phyloP scores from a whole-genome alignment of 2,797 vertebrate species.

The Myripristis murdjan region DNA sequence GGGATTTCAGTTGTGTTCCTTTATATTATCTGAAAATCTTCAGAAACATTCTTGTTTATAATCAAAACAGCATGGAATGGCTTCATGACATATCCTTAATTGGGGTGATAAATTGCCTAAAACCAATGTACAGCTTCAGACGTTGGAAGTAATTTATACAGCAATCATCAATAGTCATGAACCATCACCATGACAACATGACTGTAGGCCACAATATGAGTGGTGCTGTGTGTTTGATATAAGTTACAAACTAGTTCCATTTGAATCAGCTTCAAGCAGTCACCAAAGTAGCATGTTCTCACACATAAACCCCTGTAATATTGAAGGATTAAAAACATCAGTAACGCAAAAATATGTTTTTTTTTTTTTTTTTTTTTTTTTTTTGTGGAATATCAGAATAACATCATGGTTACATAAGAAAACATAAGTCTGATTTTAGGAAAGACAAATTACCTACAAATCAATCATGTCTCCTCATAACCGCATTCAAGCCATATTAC shows the following conservation, averaged over 20 bases:
- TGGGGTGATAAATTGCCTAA: slow-evolving; percentile 17
- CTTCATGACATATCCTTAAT: slow-evolving; percentile 41
- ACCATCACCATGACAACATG: not conserved
- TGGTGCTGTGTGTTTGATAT: not conserved
- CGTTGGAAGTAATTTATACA: slow-evolving; percentile 18
- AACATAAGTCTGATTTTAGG: slow-evolving; percentile 1
- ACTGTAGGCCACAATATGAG: not conserved
- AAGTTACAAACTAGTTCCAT: not conserved
- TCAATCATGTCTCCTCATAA: slow-evolving; percentile 35
- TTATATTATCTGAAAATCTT: slow-evolving; percentile 43
- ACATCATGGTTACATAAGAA: slow-evolving; percentile 9
- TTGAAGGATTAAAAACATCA: slow-evolving; percentile 4
- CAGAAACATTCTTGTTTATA: slow-evolving; percentile 44
- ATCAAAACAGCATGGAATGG: slow-evolving; percentile 53
- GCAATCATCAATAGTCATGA: slow-evolving; percentile 17
- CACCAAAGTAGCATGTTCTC: not conserved
- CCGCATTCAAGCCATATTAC: slow-evolving; percentile 14
- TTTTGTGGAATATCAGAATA: slow-evolving; percentile 15
- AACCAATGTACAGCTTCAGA: slow-evolving; percentile 21
- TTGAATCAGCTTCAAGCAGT: not conserved
- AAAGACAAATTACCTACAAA: slow-evolving; percentile 31
- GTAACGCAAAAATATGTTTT: not conserved
- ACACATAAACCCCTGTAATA: not conserved
- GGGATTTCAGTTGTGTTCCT: slow-evolving; percentile 26
- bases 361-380: no score